phyloP scores from a whole-genome alignment of 2,113 vertebrate genomes.

The Nerophis lumbriciformis region DNA sequence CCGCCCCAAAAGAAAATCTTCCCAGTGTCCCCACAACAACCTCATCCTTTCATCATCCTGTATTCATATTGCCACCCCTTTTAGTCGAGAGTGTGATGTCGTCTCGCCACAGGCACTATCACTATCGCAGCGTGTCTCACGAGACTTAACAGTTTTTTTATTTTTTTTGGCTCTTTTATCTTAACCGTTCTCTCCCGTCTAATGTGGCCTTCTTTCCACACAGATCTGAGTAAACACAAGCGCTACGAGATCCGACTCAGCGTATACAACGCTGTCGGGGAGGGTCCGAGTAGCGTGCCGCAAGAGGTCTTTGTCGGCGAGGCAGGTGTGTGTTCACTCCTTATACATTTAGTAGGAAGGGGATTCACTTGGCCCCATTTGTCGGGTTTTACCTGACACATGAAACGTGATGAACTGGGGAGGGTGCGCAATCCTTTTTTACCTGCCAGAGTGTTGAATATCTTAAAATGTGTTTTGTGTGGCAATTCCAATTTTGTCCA shows the following conservation, averaged over 20 bases:
- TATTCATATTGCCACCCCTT: constrained; percentile 27
- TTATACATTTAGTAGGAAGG: too few species aligned
- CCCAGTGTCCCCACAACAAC: constrained; percentile 27
- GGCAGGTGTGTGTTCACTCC: constrained; percentile 77
- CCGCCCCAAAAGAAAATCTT: constrained; percentile 24
- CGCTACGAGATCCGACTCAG: constrained; percentile 95
- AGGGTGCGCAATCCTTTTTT: too few species aligned
- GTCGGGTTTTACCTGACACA: too few species aligned
- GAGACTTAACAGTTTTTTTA: constrained; percentile 23
- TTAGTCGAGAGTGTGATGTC: constrained; percentile 30
- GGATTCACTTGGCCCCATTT: too few species aligned
- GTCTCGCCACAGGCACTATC: constrained; percentile 35
- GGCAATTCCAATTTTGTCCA: too few species aligned
- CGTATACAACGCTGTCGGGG: constrained; percentile 89
- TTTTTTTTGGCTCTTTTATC: constrained; percentile 25
- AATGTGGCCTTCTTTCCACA: constrained; percentile 16
- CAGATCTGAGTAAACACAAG: constrained; percentile 93
- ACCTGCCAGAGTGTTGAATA: too few species aligned
- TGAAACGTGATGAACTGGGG: too few species aligned
- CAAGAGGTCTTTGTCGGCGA: constrained; percentile 97
- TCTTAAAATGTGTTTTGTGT: too few species aligned
- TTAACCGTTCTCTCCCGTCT: constrained; percentile 23
- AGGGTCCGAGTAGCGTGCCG: constrained; percentile 86
- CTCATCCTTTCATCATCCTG: constrained; percentile 37
- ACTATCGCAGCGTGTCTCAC: constrained; percentile 22